Base-by-base conservation (phyloP, 2,888 invertebrate species). In the Pemphredon lugubris region DNA sequence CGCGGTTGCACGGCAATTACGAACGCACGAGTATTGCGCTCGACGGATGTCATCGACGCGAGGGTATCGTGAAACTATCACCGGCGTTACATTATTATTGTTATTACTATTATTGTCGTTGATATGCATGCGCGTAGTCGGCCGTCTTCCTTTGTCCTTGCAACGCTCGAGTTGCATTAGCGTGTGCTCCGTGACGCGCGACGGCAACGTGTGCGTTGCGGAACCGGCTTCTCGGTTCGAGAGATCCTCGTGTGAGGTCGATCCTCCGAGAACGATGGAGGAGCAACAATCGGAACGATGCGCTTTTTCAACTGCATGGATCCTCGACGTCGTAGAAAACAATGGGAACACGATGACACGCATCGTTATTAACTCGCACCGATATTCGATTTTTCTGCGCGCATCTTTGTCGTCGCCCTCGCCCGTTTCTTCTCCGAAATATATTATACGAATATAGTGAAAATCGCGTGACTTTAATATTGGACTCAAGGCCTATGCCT, bases 131-230 rank as follows among this genome's bases (percentile, higher is more conserved):
- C 51, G 53, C 50, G 54, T 64, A 47, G 60, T 63, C 32, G 51
- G 55, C 39, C 40, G 54, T 63, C 55, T 68, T 66, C 65, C 77
- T 79, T 79, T 79, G 78, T 79, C 75, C 78, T 64, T 71, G 78
- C 64, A 73, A 78, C 73, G 78, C 78, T 77, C 72, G 77, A 77
- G 75, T 72, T 78, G 72, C 70, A 61, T 65, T 51, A 48, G 58
- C 64, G 72, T 64, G 69, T 70, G 75, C 67, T 79, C 60, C 75
- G 63, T 48, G 59, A 57, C 65, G 70, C 75, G 64, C 78, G 54
- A 70, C 78, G 75, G 68, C 71, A 60, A 58, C 70, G 66, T 55
- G 75, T 60, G 65, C 77, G 73, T 81, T 75, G 67, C 70, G 65
- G 78, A 78, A 81, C 73, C 79, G 71, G 66, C 73, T 76, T 68